A percentile compares a stretch with the other conserved stretches of the same genome.
phyloP scores from a whole-genome alignment of 1,140 invertebrate genomes.

The Druon quercuslanigerum region DNA sequence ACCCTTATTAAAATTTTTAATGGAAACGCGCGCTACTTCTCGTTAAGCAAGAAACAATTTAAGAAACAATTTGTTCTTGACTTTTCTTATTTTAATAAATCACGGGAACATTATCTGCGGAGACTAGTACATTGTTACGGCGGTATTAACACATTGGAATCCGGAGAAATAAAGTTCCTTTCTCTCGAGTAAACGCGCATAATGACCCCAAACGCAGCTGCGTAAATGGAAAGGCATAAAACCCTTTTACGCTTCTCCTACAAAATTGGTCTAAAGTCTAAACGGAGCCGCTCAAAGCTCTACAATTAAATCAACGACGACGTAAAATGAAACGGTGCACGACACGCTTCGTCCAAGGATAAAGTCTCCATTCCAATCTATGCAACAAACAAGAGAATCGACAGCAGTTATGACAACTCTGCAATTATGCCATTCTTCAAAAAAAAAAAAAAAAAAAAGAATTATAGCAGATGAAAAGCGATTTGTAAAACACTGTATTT shows the following conservation, averaged over 20 bases:
- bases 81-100: conserved; percentile 18
- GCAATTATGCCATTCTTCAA: background rate
- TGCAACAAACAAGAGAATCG: too few species aligned
- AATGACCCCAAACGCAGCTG: conserved; percentile 14
- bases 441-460: background rate
- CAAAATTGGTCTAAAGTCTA: conserved; percentile 16
- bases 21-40: background rate
- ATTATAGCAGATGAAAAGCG: background rate
- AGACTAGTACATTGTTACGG: background rate
- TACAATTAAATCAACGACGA: conserved; percentile 13
- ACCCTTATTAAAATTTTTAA: conserved; percentile 23
- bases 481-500: too few species aligned
- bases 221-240: conserved; percentile 17
- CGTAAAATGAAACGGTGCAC: background rate
- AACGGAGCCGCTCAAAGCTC: background rate
- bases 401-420: conserved; percentile 21
- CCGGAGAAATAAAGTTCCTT: conserved; percentile 9
- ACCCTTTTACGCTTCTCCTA: background rate
- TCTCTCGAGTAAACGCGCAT: conserved; percentile 15
- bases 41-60: conserved; percentile 5
- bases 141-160: background rate
- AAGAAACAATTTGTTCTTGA: conserved; percentile 7
- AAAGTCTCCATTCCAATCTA: background rate
- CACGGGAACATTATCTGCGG: background rate
- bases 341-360: conserved; percentile 7